Conservation (phyloP, 2,797 vertebrate genomes). For the Lagorchestes hirsutus region DNA sequence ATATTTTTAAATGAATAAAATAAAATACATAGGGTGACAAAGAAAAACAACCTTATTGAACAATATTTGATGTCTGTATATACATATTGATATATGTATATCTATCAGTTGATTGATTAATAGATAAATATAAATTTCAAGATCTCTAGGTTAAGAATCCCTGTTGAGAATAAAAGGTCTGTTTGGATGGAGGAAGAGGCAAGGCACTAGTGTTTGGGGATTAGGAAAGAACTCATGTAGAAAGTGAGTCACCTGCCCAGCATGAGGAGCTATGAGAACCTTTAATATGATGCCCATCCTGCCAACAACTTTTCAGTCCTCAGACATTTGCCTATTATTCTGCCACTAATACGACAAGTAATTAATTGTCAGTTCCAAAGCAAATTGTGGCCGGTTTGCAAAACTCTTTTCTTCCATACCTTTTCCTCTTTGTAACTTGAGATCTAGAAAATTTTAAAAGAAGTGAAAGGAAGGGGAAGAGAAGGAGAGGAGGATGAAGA, state of each 20-base stretch:
- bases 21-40: background rate
- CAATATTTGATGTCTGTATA: background rate
- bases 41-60: background rate
- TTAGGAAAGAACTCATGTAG: background rate
- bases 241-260: background rate
- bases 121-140: background rate
- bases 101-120: background rate
- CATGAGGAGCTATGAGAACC: background rate
- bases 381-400: background rate
- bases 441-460: background rate
- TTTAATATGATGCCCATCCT: background rate
- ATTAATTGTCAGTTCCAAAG: background rate
- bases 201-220: background rate
- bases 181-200: background rate
- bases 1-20: background rate
- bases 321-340: background rate
- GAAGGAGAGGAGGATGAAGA: too few relatives aligned
- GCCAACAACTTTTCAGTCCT: background rate
- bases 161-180: background rate
- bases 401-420: background rate
- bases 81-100: background rate
- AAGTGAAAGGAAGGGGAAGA: background rate
- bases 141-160: background rate
- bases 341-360: background rate
- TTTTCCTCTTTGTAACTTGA: background rate